Conservation (phyloP, 2,113 vertebrate genomes). For the Chelonoidis abingdonii region DNA sequence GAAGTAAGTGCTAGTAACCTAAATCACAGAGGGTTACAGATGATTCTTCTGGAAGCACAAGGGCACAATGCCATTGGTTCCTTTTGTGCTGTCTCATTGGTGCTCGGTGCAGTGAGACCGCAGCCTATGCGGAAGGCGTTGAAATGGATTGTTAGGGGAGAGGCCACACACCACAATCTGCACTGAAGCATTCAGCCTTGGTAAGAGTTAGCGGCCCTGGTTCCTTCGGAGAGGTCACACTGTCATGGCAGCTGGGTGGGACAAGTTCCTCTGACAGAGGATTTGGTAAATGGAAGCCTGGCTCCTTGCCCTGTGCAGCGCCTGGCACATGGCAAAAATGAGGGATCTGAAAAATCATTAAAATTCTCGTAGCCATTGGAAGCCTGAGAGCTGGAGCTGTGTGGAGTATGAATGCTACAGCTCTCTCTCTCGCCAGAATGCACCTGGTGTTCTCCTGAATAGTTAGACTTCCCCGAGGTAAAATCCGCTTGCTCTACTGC, state of each 20-base stretch:
- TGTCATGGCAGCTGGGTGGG: not conserved
- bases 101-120: fast-evolving
- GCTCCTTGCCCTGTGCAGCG: not conserved
- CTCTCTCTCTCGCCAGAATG: not conserved
- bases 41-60: not conserved
- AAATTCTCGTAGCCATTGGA: fast-evolving
- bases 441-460: not conserved
- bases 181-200: fast-evolving
- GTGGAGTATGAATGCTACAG: not conserved
- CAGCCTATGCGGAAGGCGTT: fast-evolving
- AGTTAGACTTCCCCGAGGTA: not conserved
- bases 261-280: not conserved
- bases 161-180: not conserved
- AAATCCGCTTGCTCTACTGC: not conserved
- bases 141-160: not conserved
- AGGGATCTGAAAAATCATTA: not conserved
- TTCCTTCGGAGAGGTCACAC: not conserved
- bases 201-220: not conserved
- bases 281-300: fast-evolving
- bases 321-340: fast-evolving
- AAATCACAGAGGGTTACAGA: fast-evolving
- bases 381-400: fast-evolving
- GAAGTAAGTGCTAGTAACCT: constrained; percentile 83
- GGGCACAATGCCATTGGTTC: not conserved
- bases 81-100: fast-evolving